Evolutionary conservation across 2,797 vertebrate species (phyloP).

Genomic region (Notolepis coatsorum): DNA sequence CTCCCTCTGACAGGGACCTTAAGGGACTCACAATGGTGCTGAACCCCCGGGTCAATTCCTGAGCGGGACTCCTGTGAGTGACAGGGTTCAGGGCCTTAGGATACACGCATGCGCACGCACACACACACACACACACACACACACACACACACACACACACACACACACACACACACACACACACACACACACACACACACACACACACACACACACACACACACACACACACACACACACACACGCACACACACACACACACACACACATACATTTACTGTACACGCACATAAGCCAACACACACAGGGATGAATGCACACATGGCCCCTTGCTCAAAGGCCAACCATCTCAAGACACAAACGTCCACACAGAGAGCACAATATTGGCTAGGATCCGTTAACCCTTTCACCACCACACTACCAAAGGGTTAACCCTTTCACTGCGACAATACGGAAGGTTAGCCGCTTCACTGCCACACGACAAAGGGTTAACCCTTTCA

Average conservation of each 20-base stretch:
- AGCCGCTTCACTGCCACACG: no score
- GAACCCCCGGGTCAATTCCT: not conserved
- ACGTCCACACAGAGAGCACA: not conserved
- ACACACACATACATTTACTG: no score
- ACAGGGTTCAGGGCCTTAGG: not conserved
- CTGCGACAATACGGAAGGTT: no score
- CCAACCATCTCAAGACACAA: not conserved
- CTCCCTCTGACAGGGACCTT: constrained; percentile 12
- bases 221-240: no score
- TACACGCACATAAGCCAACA: not conserved
- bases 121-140: not conserved
- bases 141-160: not conserved
- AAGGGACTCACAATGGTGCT: constrained; percentile 4
- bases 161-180: not conserved
- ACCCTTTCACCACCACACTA: no score
- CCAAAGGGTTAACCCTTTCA: no score
- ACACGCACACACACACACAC: not conserved
- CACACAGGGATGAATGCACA: no score
- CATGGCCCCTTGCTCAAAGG: not conserved
- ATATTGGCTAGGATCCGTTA: not conserved
- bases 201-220: constrained; percentile 2
- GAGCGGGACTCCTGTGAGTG: not conserved
- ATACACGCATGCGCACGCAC: not conserved
- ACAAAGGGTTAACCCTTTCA: no score
- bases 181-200: not conserved